Evolutionary conservation across 2,113 vertebrate species (phyloP), one percentile per base, ranked within the genome.

Genomic region (Hyperopisus bebe): DNA sequence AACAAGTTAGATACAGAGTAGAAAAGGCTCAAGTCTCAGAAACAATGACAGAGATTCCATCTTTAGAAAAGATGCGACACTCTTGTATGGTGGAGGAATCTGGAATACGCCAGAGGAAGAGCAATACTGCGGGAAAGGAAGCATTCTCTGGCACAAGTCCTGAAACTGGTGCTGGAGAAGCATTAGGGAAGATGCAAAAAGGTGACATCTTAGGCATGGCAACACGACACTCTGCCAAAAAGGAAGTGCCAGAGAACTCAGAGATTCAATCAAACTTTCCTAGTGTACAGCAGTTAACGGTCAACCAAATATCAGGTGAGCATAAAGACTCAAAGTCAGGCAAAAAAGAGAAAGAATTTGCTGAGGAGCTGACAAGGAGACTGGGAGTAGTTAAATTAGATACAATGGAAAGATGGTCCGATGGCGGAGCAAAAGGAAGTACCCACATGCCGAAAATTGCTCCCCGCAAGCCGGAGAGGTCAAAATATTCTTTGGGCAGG

Each of bases 391-490:
- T 94, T 19, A 2, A 92, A 31, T 90, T 92, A 5, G 94, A 95
- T 83, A 94, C 92, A 89, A 89, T 91, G 24, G 93, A 94, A 89
- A 95, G 91, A 91, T 93, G 93, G 1, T 93, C 94, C 46, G 80
- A 94, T 35, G 90, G 94, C 44, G 93, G 93, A 42, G 91, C 93
- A 70, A 95, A 95, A 44, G 94, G 94, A 77, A 92, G 94, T 89
- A 91, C 94, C 1, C 95, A 96, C 91, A 93, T 96, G 90, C 95
- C 95, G 89, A 92, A 95, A 90, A 96, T 96, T 2, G 96, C 96
- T 62, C 96, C 96, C 10, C 93, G 96, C 0, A 96, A 96, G 91
- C 94, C 96, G 0, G 95, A 96, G 85, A 92, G 95, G 48, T 95
- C 95, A 50, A 96, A 93, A 90, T 95, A 94, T 50, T 19, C 94